Base-by-base conservation (phyloP, 2,797 vertebrate genomes). In the Pelobates cultripes region DNA sequence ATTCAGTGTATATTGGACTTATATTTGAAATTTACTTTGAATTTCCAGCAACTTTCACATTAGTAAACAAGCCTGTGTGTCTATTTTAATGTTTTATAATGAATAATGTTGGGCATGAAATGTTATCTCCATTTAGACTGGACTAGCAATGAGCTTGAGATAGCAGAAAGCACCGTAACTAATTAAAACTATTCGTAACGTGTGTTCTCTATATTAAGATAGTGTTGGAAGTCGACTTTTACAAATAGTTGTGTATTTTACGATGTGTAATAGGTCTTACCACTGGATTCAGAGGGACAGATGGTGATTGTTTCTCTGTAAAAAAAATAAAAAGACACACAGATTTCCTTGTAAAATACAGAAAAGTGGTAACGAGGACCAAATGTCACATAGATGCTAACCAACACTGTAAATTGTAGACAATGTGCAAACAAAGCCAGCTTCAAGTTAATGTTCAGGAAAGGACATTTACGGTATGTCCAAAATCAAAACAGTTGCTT, bases 341-440 rank as follows among this genome's bases (percentile, higher is more conserved):
- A 74, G 63, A 80, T 53, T 74, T 80, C 10, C 70, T 53, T 66
- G 60, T 67, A 64, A 80, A 73, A 80, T 80, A 6, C 13, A 7
- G 28, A 42, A 80, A 74, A 74, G 64, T 80, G 71, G 57, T 74
- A 80, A 74, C 60, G 43, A 69, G 72, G 40, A 55, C 78, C 78
- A 80, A 80, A 80, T 80, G 78, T 67, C 71, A 67, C 71, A 80
- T 51, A 43, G 55, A 68, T 74, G 53, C 43, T 42, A 60, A 57
- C 57, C 51, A 55, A 64, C 67, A 40, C 47, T n/a, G 17, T 45
- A 71, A 66, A 73, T 66, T 9, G 15, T 60, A 79, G 78, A 72
- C 61, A 74, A 40, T 80, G 78, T 80, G 28, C 74, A 74, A 74
- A 74, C 63, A 73, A 80, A 80, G 71, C 63, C 68, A 71, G 71